These are phyloP conservation scores for Gisinianus flammeolus DNA, from an alignment of 2,888 invertebrate species.

Conservation along the genomic window DNA sequence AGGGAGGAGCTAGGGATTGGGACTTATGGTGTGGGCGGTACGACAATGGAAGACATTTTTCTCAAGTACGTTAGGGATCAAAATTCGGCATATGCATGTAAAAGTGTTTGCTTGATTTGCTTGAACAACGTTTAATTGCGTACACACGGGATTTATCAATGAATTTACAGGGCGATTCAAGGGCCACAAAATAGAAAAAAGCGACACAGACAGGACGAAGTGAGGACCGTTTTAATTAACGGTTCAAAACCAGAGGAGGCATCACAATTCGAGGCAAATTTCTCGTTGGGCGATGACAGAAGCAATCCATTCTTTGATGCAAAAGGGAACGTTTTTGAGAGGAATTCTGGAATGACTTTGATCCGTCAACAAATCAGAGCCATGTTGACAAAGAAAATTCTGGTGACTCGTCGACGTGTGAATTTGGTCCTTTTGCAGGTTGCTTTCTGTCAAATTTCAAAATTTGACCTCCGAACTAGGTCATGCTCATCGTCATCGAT, in stretches of 20 bases:
- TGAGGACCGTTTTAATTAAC: not conserved
- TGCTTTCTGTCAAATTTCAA: too few species aligned
- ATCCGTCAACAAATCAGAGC: not conserved
- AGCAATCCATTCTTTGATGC: not conserved
- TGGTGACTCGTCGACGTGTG: not conserved
- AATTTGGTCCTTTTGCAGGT: not conserved
- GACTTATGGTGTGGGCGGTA: constrained; percentile 16
- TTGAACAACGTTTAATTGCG: too few species aligned
- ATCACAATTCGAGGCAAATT: not conserved
- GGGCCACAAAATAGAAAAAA: not conserved
- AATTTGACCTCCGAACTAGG: too few species aligned
- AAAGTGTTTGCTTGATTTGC: too few species aligned
- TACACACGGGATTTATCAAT: too few species aligned
- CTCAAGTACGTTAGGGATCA: not conserved
- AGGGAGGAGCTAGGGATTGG: constrained; percentile 16
- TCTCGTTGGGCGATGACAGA: not conserved
- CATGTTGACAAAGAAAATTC: not conserved
- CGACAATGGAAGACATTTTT: constrained; percentile 18
- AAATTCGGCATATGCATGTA: not conserved
- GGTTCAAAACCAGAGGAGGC: not conserved
- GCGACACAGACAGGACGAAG: not conserved
- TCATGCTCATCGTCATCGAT: too few species aligned
- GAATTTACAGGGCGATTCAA: too few species aligned
- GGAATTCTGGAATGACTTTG: not conserved
- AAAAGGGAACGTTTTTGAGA: not conserved